Percentiles rank a stretch among this genome's conserved stretches.
Conservation (phyloP, 2,888 invertebrate genomes). For the Ormyrus thymus region DNA sequence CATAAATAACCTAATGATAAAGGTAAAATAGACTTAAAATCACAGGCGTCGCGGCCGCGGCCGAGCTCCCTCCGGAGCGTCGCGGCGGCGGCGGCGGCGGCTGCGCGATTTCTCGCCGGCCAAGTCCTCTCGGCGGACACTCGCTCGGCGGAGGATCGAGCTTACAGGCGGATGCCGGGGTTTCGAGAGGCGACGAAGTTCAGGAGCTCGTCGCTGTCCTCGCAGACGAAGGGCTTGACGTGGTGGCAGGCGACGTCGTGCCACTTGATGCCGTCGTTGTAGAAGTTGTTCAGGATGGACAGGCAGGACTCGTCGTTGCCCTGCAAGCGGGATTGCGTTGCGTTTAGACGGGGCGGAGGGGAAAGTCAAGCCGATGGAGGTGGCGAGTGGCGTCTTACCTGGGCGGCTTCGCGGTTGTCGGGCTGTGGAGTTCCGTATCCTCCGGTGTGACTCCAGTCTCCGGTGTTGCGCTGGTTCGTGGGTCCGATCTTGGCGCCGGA, state of each 20-base stretch:
- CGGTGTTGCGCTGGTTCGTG: slow-evolving; percentile 90
- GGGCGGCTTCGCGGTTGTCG: slow-evolving; percentile 92
- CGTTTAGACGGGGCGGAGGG: neutral
- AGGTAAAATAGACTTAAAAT: slow-evolving; percentile 1
- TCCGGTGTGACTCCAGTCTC: slow-evolving; percentile 93
- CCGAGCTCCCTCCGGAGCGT: slow-evolving; percentile 15
- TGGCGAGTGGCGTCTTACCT: slow-evolving; percentile 77
- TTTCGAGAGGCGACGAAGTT: slow-evolving; percentile 94
- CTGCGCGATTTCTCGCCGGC: too few species aligned
- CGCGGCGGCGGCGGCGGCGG: neutral
- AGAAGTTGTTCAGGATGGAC: slow-evolving; percentile 93
- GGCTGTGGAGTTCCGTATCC: slow-evolving; percentile 92
- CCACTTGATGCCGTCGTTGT: slow-evolving; percentile 93
- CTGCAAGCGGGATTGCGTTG: slow-evolving; percentile 72
- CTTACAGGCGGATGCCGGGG: slow-evolving; percentile 87
- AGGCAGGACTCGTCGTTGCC: slow-evolving; percentile 94
- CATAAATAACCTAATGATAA: slow-evolving; percentile 52
- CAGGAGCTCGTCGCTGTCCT: slow-evolving; percentile 92
- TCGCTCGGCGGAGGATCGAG: too few species aligned
- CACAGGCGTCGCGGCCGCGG: neutral
- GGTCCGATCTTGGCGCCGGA: slow-evolving; percentile 94
- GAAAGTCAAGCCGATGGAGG: neutral
- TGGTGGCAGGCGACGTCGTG: slow-evolving; percentile 94
- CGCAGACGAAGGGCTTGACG: slow-evolving; percentile 91
- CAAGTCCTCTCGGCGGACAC: neutral